Conservation (phyloP, 2,113 vertebrate genomes). For the Oenanthe melanoleuca region DNA sequence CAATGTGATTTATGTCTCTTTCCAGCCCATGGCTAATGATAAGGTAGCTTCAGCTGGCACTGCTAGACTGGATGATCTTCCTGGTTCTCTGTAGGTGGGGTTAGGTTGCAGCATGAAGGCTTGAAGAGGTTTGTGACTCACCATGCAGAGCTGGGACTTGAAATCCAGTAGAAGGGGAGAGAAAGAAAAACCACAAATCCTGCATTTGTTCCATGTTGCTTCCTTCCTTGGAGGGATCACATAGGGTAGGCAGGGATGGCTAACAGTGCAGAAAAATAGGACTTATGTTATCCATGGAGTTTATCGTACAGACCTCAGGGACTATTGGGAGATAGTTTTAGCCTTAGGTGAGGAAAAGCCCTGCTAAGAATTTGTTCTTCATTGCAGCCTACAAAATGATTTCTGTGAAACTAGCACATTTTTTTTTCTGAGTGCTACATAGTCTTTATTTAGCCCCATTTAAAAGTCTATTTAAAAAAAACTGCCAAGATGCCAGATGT, state of each 20-base stretch:
- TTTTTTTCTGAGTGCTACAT: not conserved
- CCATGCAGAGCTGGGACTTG: not conserved
- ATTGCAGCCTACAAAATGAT: not conserved
- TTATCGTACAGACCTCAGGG: not conserved
- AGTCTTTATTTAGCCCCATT: conserved; percentile 56
- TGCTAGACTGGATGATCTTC: not conserved
- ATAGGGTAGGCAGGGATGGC: not conserved
- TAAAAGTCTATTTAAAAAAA: conserved; percentile 48
- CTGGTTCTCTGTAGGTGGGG: not conserved
- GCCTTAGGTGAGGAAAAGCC: not conserved
- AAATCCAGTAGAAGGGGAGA: not conserved
- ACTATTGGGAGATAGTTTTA: not conserved
- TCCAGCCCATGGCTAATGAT: not conserved
- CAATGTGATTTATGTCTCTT: not conserved
- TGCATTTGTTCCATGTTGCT: not conserved
- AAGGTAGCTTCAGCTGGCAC: not conserved
- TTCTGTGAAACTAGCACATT: conserved; percentile 31
- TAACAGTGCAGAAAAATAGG: not conserved
- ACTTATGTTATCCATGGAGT: not conserved
- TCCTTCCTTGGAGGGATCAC: not conserved
- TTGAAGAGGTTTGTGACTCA: not conserved
- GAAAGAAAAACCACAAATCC: not conserved
- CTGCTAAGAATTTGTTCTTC: not conserved
- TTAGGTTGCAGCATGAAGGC: not conserved
- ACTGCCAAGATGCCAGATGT: conserved; percentile 59